A percentile compares a stretch with the other conserved stretches of the same genome.
Conservation (phyloP, 2,797 vertebrate species). For the Leptoclinus maculatus region DNA sequence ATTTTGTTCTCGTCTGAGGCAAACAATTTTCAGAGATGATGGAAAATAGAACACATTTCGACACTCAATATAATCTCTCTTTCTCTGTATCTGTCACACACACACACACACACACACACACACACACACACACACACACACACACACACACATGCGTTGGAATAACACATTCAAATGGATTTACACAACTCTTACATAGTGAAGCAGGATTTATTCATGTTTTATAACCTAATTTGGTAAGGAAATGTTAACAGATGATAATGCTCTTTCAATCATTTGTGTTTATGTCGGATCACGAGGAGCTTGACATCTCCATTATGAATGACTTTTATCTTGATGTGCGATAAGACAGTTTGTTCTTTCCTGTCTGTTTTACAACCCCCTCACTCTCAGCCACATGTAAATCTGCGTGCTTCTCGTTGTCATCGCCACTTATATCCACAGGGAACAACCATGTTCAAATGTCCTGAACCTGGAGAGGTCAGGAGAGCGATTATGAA, state of each 20-base stretch:
- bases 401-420: slow-evolving; percentile 26
- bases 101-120: slow-evolving; percentile 4
- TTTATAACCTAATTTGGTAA: slow-evolving; percentile 58
- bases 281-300: slow-evolving; percentile 45
- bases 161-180: not conserved
- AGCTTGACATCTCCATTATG: slow-evolving; percentile 39
- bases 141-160: not conserved
- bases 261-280: slow-evolving; percentile 25
- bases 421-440: slow-evolving; percentile 1
- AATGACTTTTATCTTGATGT: slow-evolving; percentile 52
- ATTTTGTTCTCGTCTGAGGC: slow-evolving; percentile 62
- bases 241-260: slow-evolving; percentile 46
- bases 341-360: slow-evolving; percentile 54
- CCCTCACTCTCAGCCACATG: slow-evolving; percentile 39
- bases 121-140: not conserved
- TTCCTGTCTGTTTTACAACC: slow-evolving; percentile 46
- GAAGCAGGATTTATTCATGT: slow-evolving; percentile 35
- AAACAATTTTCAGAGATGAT: slow-evolving; percentile 71
- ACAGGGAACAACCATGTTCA: slow-evolving; percentile 11
- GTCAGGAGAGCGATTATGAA: slow-evolving; percentile 49
- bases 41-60: slow-evolving; percentile 54
- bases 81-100: slow-evolving; percentile 16
- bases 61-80: slow-evolving; percentile 48
- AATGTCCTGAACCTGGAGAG: slow-evolving; percentile 39
- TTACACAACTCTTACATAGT: slow-evolving; percentile 7